Conservation (phyloP, 2,797 vertebrate species). For the Eurystomus glaucurus region DNA sequence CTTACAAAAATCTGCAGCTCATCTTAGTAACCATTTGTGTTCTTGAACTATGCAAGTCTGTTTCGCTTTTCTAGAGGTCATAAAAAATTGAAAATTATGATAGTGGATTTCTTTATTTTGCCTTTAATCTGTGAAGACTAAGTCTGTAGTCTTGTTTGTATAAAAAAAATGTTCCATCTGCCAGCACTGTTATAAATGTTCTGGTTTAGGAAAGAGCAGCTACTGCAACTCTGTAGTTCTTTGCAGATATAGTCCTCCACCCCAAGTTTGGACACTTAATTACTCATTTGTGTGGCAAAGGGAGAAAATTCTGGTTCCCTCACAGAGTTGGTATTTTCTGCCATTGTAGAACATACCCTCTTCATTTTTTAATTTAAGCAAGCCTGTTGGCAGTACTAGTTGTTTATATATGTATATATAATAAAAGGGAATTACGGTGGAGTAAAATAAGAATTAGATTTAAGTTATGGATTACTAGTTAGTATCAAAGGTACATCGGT, state of each 20-base stretch:
- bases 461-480: not conserved
- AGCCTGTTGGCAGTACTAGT: not conserved
- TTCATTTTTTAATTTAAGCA: not conserved
- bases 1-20: not conserved
- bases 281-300: not conserved
- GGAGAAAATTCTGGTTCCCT: not conserved
- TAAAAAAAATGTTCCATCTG: not conserved
- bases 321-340: not conserved
- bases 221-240: not conserved
- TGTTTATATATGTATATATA: not conserved
- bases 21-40: not conserved
- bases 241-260: not conserved
- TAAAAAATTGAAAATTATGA: not conserved
- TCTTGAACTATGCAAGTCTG: not conserved
- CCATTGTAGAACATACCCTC: not conserved
- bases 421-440: not conserved
- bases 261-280: not conserved
- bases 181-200: not conserved
- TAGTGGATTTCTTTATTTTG: not conserved
- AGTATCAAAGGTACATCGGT: not conserved
- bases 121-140: not conserved
- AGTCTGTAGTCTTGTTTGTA: not conserved
- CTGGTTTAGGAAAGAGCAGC: not conserved
- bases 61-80: not conserved
- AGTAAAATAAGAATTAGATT: not conserved